A percentile compares a stretch with the other conserved stretches of the same genome.
Conservation (phyloP, 2,113 vertebrate genomes). For the Odocoileus virginianus region DNA sequence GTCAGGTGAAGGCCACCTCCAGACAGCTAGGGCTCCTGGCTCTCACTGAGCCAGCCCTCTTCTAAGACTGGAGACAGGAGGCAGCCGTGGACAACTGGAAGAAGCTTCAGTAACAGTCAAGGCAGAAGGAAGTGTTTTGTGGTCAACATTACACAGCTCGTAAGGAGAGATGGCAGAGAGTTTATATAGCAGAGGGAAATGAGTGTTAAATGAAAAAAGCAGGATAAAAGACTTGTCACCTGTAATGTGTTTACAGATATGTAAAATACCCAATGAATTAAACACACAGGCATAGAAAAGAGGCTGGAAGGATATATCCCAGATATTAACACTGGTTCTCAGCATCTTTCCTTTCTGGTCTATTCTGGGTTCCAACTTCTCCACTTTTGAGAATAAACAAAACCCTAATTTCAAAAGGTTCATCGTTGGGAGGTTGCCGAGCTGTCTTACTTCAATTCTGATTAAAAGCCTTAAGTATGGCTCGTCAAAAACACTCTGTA, state of each 20-base stretch:
- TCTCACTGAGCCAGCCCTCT: rapidly evolving
- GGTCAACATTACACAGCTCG: not conserved
- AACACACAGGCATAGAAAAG: not conserved
- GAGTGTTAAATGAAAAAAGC: not conserved
- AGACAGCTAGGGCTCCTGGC: not conserved
- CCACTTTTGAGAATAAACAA: not conserved
- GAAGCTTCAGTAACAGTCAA: not conserved
- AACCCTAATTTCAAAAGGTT: not conserved
- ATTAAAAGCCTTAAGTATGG: not conserved
- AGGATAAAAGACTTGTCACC: not conserved
- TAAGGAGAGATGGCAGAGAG: not conserved
- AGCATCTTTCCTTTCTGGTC: too few relatives aligned
- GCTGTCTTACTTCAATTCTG: not conserved
- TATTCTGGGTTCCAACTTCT: not conserved
- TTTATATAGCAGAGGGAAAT: not conserved
- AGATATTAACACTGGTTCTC: not conserved
- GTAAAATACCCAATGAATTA: not conserved
- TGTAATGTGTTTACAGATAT: rapidly evolving
- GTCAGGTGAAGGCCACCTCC: not conserved
- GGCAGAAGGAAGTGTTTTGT: not conserved
- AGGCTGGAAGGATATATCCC: not conserved
- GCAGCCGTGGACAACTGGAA: rapidly evolving
- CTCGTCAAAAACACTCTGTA: not conserved
- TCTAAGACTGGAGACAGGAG: not conserved
- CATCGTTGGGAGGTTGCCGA: rapidly evolving